A percentile compares a stretch with the other conserved stretches of the same genome.
phyloP scores from a whole-genome alignment of 2,113 vertebrate genomes.

The Thymallus thymallus region DNA sequence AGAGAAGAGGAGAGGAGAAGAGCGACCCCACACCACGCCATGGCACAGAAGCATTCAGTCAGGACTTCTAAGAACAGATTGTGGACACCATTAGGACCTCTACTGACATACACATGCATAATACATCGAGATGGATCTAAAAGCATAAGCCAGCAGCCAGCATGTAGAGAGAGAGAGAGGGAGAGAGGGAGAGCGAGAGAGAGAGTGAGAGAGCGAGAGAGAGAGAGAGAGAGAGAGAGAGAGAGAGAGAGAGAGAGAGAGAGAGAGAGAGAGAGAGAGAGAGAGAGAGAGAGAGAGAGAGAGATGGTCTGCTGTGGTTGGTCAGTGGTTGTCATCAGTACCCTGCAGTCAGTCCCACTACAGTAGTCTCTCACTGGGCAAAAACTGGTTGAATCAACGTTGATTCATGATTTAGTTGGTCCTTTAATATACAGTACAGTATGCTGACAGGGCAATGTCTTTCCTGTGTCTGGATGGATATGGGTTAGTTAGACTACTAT shows the following conservation, averaged over 20 bases:
- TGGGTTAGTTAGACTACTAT: too few species aligned
- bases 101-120: conserved; percentile 70
- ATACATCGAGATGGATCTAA: conserved; percentile 72
- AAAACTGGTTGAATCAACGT: too few species aligned
- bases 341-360: too few species aligned
- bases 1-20: too few species aligned
- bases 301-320: background rate
- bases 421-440: too few species aligned
- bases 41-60: conserved; percentile 48
- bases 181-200: background rate
- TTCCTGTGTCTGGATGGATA: too few species aligned
- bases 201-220: conserved; percentile 13
- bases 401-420: too few species aligned
- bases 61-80: conserved; percentile 67
- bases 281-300: background rate
- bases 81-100: conserved; percentile 66
- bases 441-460: too few species aligned
- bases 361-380: too few species aligned
- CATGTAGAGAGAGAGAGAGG: background rate
- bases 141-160: conserved; percentile 70
- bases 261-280: background rate
- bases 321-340: too few species aligned
- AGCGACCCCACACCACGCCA: background rate
- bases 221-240: conserved; percentile 7
- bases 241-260: background rate